Evolutionary conservation across 2,888 invertebrate genomes (phyloP).

Genomic region (Hydrotaea diabolus): DNA sequence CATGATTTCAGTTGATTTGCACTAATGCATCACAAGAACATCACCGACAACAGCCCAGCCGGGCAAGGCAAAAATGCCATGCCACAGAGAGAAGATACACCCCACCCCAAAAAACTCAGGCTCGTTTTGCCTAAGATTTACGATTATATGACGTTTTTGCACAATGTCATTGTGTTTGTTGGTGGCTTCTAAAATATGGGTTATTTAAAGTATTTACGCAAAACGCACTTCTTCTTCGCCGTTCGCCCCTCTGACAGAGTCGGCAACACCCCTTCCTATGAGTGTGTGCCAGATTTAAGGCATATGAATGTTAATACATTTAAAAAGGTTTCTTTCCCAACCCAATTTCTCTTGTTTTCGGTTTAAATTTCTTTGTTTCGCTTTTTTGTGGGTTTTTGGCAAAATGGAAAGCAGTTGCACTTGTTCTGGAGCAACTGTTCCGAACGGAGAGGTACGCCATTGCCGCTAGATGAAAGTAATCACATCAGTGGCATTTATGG

Average conservation of each 20-base stretch:
- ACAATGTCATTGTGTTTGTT: constrained; percentile 31
- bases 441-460: not conserved
- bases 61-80: not conserved
- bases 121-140: constrained; percentile 52
- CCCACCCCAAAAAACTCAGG: constrained; percentile 34
- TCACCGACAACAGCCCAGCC: constrained; percentile 3
- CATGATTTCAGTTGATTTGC: constrained; percentile 29
- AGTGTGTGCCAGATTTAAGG: constrained; percentile 45
- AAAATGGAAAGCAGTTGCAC: constrained; percentile 25
- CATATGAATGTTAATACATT: constrained; percentile 61
- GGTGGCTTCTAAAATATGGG: constrained; percentile 45
- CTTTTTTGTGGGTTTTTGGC: not conserved
- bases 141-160: constrained; percentile 42
- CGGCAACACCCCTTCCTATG: constrained; percentile 40
- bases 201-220: constrained; percentile 60
- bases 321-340: constrained; percentile 42
- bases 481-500: constrained; percentile 17
- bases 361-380: constrained; percentile 27
- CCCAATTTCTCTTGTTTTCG: not conserved
- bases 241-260: not conserved
- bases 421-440: not conserved
- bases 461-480: constrained; percentile 14
- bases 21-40: constrained; percentile 26
- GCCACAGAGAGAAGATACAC: not conserved
- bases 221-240: constrained; percentile 42